Evolutionary conservation across 2,113 vertebrate genomes (phyloP), one percentile per base, ranked within the genome.

Genomic region (Lasiurus cinereus): DNA sequence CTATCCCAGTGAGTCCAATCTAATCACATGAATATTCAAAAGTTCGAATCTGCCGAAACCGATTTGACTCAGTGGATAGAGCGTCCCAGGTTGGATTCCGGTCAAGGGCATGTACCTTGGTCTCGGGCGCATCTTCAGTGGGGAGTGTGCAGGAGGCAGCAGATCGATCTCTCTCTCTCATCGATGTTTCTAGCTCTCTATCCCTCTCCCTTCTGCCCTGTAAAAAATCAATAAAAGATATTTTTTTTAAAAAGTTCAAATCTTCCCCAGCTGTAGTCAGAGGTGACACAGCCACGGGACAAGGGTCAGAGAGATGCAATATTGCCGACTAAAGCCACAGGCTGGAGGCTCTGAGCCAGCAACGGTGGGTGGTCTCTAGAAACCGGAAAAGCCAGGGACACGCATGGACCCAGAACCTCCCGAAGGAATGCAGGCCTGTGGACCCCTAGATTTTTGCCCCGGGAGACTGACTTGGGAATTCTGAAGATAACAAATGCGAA

Each of bases 301-400:
- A 76, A 70, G 79, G 43, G 11, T 64, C 54, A 16, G n/a, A 72
- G 29, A 52, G 31, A 10, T 0, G 1, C 3, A 4, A 3, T 18
- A 0, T 0, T 4, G 54, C 21, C 2, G 46, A 14, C 33, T 5
- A 46, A n/a, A 43, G 66, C 31, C n/a, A 46, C 33, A 79, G n/a
- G 27, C 46, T n/a, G 56, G 39, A 36, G 43, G 15, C 62, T 36
- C 0, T 24, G 4, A 15, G 31, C 54, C 43, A 70, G 19, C 1
- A 6, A 10, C 6, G 16, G 19, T 2, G 27, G 18, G 84, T 1
- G 7, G 31, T 18, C 64, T 59, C 29, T 15, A 39, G 54, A 46
- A 67, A 43, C 78, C 36, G 39, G 48, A 56, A 43, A 66, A 22
- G 22, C 13, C 27, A 8, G 31, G 74, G 43, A 36, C 12, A 43